A percentile compares a stretch with the other conserved stretches of the same genome.
Evolutionary conservation across 2,888 invertebrate species (phyloP).

Genomic region (Watsonalla binaria): DNA sequence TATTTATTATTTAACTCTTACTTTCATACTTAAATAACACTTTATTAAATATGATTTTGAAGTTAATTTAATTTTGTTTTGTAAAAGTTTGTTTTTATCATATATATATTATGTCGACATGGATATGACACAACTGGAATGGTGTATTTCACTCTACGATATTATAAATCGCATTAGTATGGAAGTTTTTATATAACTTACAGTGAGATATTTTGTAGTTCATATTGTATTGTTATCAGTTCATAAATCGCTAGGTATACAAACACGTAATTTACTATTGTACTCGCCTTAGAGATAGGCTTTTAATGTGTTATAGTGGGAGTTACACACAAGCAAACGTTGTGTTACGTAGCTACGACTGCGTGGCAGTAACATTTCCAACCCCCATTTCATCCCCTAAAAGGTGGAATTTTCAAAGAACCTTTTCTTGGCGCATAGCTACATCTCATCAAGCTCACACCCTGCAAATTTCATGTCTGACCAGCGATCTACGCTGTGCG

Average conservation of each 20-base stretch:
- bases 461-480: too few relatives aligned
- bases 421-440: too few relatives aligned
- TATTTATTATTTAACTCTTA: conserved; percentile 37
- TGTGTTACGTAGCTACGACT: too few relatives aligned
- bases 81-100: conserved; percentile 25
- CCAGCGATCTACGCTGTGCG: too few relatives aligned
- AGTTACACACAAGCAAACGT: conserved; percentile 25
- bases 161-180: conserved; percentile 23
- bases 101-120: conserved; percentile 24
- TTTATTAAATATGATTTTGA: conserved; percentile 31
- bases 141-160: conserved; percentile 36
- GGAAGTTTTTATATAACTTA: conserved; percentile 14
- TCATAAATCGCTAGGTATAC: conserved; percentile 56
- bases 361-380: too few relatives aligned
- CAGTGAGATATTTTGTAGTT: conserved; percentile 32
- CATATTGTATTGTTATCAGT: conserved; percentile 53
- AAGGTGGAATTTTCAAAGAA: too few relatives aligned
- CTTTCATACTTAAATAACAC: conserved; percentile 26
- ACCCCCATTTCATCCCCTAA: too few relatives aligned
- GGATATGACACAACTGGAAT: conserved; percentile 40
- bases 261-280: conserved; percentile 47
- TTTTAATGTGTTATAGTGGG: conserved; percentile 38
- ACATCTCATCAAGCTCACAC: too few relatives aligned
- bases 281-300: conserved; percentile 67
- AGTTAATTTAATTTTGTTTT: conserved; percentile 19